phyloP scores from a whole-genome alignment of 2,113 vertebrate species.

The Stegastes partitus region DNA sequence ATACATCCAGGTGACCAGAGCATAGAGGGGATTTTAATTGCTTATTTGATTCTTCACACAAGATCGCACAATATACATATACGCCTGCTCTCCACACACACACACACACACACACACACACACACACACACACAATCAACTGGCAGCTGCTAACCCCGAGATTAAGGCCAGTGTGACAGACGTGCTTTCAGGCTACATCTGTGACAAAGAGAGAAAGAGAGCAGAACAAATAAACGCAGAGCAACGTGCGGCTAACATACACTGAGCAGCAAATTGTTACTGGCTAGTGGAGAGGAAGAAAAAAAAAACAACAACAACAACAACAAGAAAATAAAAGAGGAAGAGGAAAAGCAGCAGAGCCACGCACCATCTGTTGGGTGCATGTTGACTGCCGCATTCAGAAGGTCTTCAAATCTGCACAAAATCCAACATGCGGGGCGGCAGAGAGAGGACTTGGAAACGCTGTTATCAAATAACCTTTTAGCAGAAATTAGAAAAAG shows the following conservation, averaged over 20 bases:
- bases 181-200: slow-evolving; percentile 79
- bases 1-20: slow-evolving; percentile 43
- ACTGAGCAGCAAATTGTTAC: slow-evolving; percentile 64
- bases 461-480: slow-evolving; percentile 39
- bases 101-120: slow-evolving; percentile 12
- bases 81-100: background rate
- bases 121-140: slow-evolving; percentile 35
- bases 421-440: slow-evolving; percentile 13
- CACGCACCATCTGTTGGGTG: slow-evolving; percentile 76
- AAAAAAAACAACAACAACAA: no score
- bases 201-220: slow-evolving; percentile 69
- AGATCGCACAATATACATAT: slow-evolving; percentile 22
- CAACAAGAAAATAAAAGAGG: slow-evolving; percentile 15
- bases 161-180: slow-evolving; percentile 81
- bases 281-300: slow-evolving; percentile 50
- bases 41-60: slow-evolving; percentile 56
- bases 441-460: slow-evolving; percentile 6
- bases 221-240: slow-evolving; percentile 69
- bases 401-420: slow-evolving; percentile 46
- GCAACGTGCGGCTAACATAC: slow-evolving; percentile 50
- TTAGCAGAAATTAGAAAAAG: slow-evolving; percentile 39
- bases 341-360: slow-evolving; percentile 52
- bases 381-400: slow-evolving; percentile 61
- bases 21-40: slow-evolving; percentile 33
- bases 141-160: slow-evolving; percentile 76